Base-by-base conservation (phyloP, 1,140 invertebrate genomes). In the Helicoverpa zea region DNA sequence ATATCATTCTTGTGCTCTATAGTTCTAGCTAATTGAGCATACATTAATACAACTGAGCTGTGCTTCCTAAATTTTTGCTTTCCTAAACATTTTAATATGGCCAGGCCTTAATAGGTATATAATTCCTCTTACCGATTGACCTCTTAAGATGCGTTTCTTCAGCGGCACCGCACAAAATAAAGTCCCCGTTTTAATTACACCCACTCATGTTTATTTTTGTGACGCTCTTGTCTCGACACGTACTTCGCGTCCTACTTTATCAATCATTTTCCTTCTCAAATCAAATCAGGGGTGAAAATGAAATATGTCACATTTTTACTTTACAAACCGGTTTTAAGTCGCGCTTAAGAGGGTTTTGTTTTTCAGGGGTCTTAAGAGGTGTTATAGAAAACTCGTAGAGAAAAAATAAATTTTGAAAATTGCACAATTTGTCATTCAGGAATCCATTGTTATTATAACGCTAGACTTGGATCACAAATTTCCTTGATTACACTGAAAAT, bases 231-330 rank as follows among this genome's bases (percentile, higher is more conserved):
- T 59, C 86, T 83, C 64, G 64, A 18, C 64, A 35, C 29, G 75
- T 29, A 77, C 82, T 81, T 81, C 70, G 75, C 61, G 43, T 51
- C 75, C 77, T 79, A 79, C 87, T 90, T 88, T 88, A 89, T 90
- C 89, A 90, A 90, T 89, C 89, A 88, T 86, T 81, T 72, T 73
- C 83, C 77, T 83, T 80, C 84, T 78, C 75, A 84, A 90, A 90
- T 90, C 83, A 87, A 89, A 90, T 90, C 87, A 87, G 85, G 89
- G 88, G 88, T 89, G 86, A 88, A 88, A 90, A 89, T 87, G 85
- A 89, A 89, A 88, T 86, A 82, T 76, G 87, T 87, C 87, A 84
- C 83, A 85, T 85, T 87, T 43, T 70, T 54, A 54, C 58, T 49
- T 77, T 66, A 56, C 35, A 56, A 49, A 77, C 18, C 14, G 59